These are phyloP conservation scores for Microctonus aethiopoides DNA, from an alignment of 2,888 invertebrate species.

Conservation along the genomic window DNA sequence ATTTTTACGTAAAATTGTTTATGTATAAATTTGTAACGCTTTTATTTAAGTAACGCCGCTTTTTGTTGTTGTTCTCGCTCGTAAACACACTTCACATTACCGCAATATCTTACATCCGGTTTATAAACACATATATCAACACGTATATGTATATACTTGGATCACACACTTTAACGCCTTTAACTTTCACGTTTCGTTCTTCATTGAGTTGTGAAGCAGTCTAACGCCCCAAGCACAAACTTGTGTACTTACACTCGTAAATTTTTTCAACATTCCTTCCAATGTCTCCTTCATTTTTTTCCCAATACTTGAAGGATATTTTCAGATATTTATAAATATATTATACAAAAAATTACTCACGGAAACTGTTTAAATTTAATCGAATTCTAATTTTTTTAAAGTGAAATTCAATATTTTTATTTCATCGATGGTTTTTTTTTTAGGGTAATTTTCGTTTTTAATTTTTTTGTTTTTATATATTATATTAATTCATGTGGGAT, in stretches of 20 bases:
- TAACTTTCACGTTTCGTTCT: conserved; percentile 47
- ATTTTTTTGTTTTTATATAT: too few species aligned
- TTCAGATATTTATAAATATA: too few species aligned
- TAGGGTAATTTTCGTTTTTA: too few species aligned
- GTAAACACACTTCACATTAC: conserved; percentile 9
- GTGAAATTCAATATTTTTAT: background rate
- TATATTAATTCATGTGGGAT: too few species aligned
- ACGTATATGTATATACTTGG: background rate
- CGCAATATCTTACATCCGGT: background rate
- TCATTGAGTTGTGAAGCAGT: conserved; percentile 34
- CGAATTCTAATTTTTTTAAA: background rate
- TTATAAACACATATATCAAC: background rate
- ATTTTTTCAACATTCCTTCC: conserved; percentile 47
- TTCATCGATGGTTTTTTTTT: too few species aligned
- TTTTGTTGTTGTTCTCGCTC: conserved; percentile 1
- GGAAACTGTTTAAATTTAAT: background rate
- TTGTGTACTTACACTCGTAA: conserved; percentile 45
- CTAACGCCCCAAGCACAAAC: conserved; percentile 10
- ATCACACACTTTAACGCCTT: conserved; percentile 6
- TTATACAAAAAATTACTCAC: too few species aligned
- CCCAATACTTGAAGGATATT: too few species aligned
- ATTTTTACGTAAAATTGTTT: background rate
- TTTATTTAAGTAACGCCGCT: conserved; percentile 10
- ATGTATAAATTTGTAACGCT: conserved; percentile 21
- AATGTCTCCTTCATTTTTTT: background rate